phyloP scores from a whole-genome alignment of 2,797 vertebrate species.

The Limosa lapponica region DNA sequence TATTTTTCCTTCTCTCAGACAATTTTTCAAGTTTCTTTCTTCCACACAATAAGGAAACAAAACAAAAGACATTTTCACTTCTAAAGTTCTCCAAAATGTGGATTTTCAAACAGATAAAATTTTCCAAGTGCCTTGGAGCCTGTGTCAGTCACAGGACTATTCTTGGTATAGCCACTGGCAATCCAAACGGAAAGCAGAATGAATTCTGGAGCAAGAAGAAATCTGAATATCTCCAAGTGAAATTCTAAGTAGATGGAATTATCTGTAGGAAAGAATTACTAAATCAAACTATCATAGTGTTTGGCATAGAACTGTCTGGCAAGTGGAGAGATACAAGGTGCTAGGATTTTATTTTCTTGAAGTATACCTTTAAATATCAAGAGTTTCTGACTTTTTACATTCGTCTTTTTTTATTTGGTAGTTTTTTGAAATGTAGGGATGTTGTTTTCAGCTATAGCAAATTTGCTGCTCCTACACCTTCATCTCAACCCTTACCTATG shows the following conservation, averaged over 20 bases:
- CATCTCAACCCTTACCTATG: neutral
- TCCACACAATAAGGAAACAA: neutral
- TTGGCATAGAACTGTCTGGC: neutral
- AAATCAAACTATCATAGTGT: neutral
- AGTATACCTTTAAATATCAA: neutral
- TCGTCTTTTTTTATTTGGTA: neutral
- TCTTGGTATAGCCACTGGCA: constrained; percentile 17
- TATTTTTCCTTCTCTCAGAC: neutral
- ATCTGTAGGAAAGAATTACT: neutral
- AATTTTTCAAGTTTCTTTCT: neutral
- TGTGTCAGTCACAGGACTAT: neutral
- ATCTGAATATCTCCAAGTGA: neutral
- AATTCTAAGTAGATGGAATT: neutral
- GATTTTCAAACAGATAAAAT: neutral
- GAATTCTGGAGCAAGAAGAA: neutral
- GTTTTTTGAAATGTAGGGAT: neutral
- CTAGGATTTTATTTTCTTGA: neutral
- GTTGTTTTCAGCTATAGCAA: neutral
- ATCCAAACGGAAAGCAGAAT: neutral
- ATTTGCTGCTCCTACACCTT: neutral
- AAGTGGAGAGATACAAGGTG: neutral
- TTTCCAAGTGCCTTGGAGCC: neutral
- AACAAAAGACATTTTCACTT: neutral
- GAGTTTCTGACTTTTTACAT: neutral
- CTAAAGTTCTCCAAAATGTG: neutral